Evolutionary conservation across 1,140 invertebrate species (phyloP), one percentile per base, ranked within the genome.

Genomic region (Sesamia nonagrioides): DNA sequence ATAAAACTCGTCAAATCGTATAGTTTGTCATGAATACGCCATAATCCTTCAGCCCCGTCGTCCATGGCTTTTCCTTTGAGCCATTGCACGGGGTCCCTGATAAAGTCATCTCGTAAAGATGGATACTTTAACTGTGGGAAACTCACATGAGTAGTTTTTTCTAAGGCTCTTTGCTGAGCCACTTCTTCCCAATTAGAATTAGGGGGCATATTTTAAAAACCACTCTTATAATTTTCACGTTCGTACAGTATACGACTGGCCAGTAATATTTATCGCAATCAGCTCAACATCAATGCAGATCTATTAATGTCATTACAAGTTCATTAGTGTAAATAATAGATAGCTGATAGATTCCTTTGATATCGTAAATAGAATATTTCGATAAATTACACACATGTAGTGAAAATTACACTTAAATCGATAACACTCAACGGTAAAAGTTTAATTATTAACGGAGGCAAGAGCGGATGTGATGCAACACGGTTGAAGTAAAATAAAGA

Each of bases 1-100:
- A 96, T 93, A 86, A 97, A 98, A 33, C 94, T 89, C 2, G 91
- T 95, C 17, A 98, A 93, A 90, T 98, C 97, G 87, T 98, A 98
- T 0, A 98, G 94, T 50, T 95, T 95, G 89, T 98, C 96, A 79
- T 96, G 95, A 42, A 98, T 95, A 63, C 98, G 95, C 98, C 98
- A 98, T 0, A 98, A 91, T 11, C 96, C 96, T 90, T 97, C 97
- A 0, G 97, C 97, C 13, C 96, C 96, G 88, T 98, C 97, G 80
- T 97, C 96, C n/a, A 92, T 82, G 69, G 93, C 93, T 90, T 97
- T 97, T 1, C 96, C 96, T 48, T 95, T 91, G 11, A 98, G 82
- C 97, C 97, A 96, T 79, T 92, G 87, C 35, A 92, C 72, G 7
- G 91, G 84, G 74, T 93, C 91, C 79, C 89, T 93, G 7, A 94